Conservation (phyloP, 2,797 vertebrate genomes). For the Xyrichtys novacula region DNA sequence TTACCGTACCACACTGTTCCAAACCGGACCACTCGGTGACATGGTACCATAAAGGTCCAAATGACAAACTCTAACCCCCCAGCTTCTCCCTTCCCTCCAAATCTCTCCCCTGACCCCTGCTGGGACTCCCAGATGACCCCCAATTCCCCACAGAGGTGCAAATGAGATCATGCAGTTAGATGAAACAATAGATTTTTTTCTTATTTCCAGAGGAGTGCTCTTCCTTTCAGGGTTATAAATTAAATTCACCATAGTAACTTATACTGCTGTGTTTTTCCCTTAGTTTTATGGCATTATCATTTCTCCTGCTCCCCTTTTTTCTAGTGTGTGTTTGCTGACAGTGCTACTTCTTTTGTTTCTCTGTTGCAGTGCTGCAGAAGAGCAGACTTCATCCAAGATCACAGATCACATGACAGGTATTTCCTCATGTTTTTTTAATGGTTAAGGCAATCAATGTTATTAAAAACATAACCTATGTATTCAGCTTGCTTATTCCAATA, state of each 20-base stretch:
- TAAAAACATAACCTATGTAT: not conserved
- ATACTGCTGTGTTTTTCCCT: not conserved
- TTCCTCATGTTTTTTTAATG: not conserved
- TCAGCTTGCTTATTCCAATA: not conserved
- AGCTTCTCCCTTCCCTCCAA: slow-evolving; percentile 25
- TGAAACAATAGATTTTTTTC: slow-evolving; percentile 28
- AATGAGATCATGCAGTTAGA: slow-evolving; percentile 47
- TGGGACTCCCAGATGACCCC: slow-evolving; percentile 40
- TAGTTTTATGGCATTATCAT: not conserved
- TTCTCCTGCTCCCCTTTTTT: too few relatives aligned
- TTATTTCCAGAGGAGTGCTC: not conserved
- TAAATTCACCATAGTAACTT: not conserved
- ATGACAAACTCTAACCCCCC: slow-evolving; percentile 48
- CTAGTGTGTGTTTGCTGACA: slow-evolving; percentile 8
- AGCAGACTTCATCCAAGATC: slow-evolving; percentile 72
- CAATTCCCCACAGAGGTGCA: slow-evolving; percentile 54
- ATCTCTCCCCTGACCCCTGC: slow-evolving; percentile 47
- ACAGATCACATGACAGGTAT: slow-evolving; percentile 83
- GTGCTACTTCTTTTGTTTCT: slow-evolving; percentile 35
- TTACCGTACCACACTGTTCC: too few relatives aligned
- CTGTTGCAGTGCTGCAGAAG: slow-evolving; percentile 62
- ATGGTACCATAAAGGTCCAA: not conserved
- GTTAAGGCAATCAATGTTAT: not conserved
- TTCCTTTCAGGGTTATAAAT: slow-evolving; percentile 6
- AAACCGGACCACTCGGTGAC: too few relatives aligned